Percentiles rank a stretch among this genome's conserved stretches.
phyloP scores from a whole-genome alignment of 1,140 invertebrate genomes.

The Parapsyche elsis region DNA sequence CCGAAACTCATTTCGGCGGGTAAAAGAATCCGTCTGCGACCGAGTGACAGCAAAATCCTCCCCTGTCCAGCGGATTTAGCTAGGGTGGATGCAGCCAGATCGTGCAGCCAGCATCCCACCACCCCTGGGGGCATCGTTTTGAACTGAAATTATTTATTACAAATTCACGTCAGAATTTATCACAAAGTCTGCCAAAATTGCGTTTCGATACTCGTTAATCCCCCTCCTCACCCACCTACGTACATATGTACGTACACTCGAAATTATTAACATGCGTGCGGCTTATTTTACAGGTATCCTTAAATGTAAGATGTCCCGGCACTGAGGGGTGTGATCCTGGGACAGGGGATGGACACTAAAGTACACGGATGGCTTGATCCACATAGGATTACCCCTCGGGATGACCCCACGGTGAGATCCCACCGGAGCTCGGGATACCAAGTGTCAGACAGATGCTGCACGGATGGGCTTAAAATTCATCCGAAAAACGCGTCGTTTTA shows the following conservation, averaged over 20 bases:
- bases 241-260: no score
- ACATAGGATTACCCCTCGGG: constrained; percentile 19
- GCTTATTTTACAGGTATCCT: constrained; percentile 32
- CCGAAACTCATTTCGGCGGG: constrained; percentile 9
- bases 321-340: not conserved
- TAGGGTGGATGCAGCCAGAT: not conserved
- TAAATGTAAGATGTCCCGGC: not conserved
- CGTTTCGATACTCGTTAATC: no score
- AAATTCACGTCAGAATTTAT: no score
- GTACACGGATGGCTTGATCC: constrained; percentile 37
- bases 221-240: no score
- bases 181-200: no score
- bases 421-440: constrained; percentile 6
- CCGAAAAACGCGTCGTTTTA: no score
- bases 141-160: no score
- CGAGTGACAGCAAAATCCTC: constrained; percentile 17
- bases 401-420: not conserved
- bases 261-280: no score
- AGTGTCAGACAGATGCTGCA: not conserved
- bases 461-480: no score
- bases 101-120: not conserved
- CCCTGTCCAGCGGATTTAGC: not conserved
- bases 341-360: constrained; percentile 33
- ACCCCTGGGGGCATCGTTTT: not conserved
- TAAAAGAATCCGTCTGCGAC: constrained; percentile 10